Base-by-base conservation (phyloP, 2,888 invertebrate species). In the Galeopsomyia nigrocyanea region DNA sequence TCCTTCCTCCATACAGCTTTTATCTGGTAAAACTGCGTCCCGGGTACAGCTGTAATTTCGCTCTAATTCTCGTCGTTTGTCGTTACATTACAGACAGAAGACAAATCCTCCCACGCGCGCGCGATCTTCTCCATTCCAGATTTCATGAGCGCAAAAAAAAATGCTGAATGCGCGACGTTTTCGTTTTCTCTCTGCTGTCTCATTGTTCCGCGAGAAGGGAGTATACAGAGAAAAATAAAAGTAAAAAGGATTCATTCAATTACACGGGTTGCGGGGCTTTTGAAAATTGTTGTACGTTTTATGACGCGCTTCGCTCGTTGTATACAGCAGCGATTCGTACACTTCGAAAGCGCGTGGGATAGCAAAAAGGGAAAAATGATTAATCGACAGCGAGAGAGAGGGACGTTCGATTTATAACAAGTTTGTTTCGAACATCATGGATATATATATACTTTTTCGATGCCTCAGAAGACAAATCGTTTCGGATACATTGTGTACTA, bases 21-120 rank as follows among this genome's bases (percentile, higher is more conserved):
- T 31, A 51, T 53, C 53, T 26, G 49, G n/a, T 31, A 47, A 51
- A 46, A 31, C 31, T 60, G 60, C 46, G 51, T 58, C 50, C 51
- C 13, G 50, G 21, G 47, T 51, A 46, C 46, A 53, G 31, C 53
- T 55, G 60, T 49, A 65, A 71, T 61, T 66, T 71, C 56, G 66
- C 66, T 47, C 65, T 66, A 61, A 71, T 71, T 71, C 66, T 39
- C 56, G 56, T 39, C 66, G 61, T 66, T 71, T 71, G 61, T 65
- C 71, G 49, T 65, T 61, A 55, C 50, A n/a, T 19, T 22, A 14
- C 55, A 3, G n/a, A 3, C 55, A 55, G 14, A 55, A 55, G 14
- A 55, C 55, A 14, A 17, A 53, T 17, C 19, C 5, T 22, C 21
- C 14, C 55, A 55, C 21, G 9, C 55, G 19, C 51, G 14, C 17